Evolutionary conservation across 2,888 invertebrate species (phyloP).

Genomic region (Eubasilissa splendida): DNA sequence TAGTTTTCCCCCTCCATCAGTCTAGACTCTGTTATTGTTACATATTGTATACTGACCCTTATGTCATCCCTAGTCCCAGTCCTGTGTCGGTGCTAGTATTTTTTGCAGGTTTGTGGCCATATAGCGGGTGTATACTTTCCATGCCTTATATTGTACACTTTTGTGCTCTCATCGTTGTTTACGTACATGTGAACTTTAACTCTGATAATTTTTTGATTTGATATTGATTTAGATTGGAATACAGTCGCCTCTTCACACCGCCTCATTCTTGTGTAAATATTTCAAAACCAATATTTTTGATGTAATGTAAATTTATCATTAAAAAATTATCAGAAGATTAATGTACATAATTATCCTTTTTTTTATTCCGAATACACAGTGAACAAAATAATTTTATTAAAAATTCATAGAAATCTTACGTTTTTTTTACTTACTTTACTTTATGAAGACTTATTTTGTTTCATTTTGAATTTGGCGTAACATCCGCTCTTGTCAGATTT

Average conservation of each 20-base stretch:
- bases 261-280: neutral
- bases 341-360: conserved; percentile 29
- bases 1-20: conserved; percentile 25
- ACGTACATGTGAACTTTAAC: conserved; percentile 18
- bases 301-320: neutral
- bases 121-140: conserved; percentile 31
- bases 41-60: conserved; percentile 29
- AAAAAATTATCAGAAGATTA: conserved; percentile 17
- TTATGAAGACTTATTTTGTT: neutral
- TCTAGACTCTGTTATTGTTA: conserved; percentile 21
- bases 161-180: conserved; percentile 18
- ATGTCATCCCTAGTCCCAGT: conserved; percentile 11
- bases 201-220: neutral
- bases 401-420: neutral
- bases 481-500: neutral
- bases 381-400: neutral
- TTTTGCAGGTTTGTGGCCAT: conserved; percentile 42
- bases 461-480: neutral
- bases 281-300: neutral
- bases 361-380: conserved; percentile 3
- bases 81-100: conserved; percentile 47
- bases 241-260: too few relatives aligned
- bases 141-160: neutral
- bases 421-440: neutral
- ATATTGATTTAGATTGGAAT: neutral